Conservation (phyloP, 2,113 vertebrate genomes). For the Erinaceus europaeus region DNA sequence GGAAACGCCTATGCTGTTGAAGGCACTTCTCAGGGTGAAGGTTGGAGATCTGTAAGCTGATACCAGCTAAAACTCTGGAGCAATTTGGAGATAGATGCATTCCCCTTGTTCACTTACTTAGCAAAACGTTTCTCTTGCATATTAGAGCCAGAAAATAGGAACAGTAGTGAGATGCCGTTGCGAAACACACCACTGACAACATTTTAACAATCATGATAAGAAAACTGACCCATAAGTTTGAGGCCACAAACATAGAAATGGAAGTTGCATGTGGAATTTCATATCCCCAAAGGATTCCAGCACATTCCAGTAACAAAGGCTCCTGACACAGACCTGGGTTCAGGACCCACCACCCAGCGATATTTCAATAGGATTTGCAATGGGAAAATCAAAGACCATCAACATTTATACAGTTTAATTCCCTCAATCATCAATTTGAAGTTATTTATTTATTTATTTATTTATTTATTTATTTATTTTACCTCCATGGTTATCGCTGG, state of each 20-base stretch:
- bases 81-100: background rate
- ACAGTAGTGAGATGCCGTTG: background rate
- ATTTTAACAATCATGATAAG: no score
- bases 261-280: background rate
- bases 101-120: no score
- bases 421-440: background rate
- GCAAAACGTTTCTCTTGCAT: background rate
- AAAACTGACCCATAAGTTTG: background rate
- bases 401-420: background rate
- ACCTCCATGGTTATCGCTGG: no score
- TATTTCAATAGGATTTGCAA: background rate
- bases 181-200: background rate
- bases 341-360: background rate
- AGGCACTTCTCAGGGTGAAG: background rate
- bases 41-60: background rate
- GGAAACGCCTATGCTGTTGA: background rate
- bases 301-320: background rate
- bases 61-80: background rate
- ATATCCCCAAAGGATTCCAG: no score
- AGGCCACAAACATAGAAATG: background rate
- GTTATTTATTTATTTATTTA: no score
- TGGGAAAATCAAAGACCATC: background rate
- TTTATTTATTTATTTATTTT: no score
- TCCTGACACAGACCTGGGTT: background rate
- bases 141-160: background rate